Evolutionary conservation across 2,888 invertebrate genomes (phyloP), one percentile per base, ranked within the genome.

Genomic region (Ophioninae sp.): DNA sequence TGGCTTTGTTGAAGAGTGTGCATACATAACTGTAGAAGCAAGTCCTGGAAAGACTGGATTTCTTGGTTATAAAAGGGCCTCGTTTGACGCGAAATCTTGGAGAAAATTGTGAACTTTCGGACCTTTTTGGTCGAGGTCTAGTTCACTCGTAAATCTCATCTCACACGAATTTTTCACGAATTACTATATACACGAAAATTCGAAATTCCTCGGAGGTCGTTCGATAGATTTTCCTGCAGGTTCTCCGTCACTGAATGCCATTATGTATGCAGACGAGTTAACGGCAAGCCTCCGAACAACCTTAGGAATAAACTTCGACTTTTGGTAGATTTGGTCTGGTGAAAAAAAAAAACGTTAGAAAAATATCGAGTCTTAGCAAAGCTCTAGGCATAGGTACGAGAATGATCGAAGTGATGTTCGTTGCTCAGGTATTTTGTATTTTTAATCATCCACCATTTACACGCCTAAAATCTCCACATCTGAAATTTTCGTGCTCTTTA

Each of bases 251-350:
- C 58, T 17, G 22, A 23, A 68, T 10, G 37, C 20, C 10, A 7
- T 68, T 64, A 51, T 13, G 1, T 44, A 68, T 68, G 68, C 44
- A 22, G 13, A 58, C 61, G 61, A 68, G 77, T 77, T 77, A 68
- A 39, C 59, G 41, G 68, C 44, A 68, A 68, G 68, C 59, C 67
- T 61, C 20, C 61, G 44, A 30, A 61, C 41, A 23, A 58, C 22
- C 67, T 9, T 8, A 8, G 37, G 20, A 71, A 6, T 51, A 64
- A 78, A 78, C 69, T 77, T 51, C 9, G 51, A 51, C 69, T 64
- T 71, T 71, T 56, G 20, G 51, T 17, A 37, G 71, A 71, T 44
- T 56, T 56, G 13, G 44, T 41, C 6, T 6, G 51, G 56, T 13
- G 63, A 44, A 61, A 10, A 44, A n/a, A 23, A 41, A 22, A n/a